A percentile compares a stretch with the other conserved stretches of the same genome.
Evolutionary conservation across 2,113 vertebrate genomes (phyloP).

Genomic region (Xenotilapia flavipinnis): DNA sequence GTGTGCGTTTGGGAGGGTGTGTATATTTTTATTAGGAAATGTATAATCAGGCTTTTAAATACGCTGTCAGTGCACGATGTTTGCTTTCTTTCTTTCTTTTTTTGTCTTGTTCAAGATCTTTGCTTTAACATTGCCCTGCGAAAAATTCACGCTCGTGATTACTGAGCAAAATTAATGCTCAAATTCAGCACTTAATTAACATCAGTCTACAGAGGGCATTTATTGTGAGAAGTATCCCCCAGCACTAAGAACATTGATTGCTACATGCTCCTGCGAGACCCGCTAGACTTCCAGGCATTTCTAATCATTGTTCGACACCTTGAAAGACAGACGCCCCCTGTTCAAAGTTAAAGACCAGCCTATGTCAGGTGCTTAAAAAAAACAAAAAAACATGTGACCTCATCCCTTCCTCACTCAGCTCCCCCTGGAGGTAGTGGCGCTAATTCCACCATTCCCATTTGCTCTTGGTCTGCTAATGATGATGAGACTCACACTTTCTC

Average conservation of each 20-base stretch:
- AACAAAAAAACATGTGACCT: slow-evolving; percentile 50
- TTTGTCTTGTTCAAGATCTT: not conserved
- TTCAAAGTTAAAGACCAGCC: slow-evolving; percentile 72
- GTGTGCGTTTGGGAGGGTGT: not conserved
- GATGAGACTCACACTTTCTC: slow-evolving; percentile 54
- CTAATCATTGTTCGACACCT: slow-evolving; percentile 69
- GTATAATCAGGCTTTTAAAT: not conserved
- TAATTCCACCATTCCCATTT: slow-evolving; percentile 66
- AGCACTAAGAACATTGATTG: slow-evolving; percentile 57
- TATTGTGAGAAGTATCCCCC: slow-evolving; percentile 44
- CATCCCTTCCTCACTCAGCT: slow-evolving; percentile 45
- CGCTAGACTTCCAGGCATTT: slow-evolving; percentile 59
- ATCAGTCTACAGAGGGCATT: slow-evolving; percentile 51
- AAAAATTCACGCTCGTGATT: slow-evolving; percentile 1
- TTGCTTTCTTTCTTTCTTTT: not conserved
- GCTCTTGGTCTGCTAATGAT: slow-evolving; percentile 73
- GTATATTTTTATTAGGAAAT: not conserved
- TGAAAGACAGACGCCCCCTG: slow-evolving; percentile 61
- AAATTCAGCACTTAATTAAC: slow-evolving; percentile 61
- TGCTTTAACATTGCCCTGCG: not conserved
- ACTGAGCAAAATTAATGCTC: slow-evolving; percentile 54
- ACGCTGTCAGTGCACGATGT: not conserved
- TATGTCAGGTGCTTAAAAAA: slow-evolving; percentile 62
- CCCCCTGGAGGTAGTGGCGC: slow-evolving; percentile 61
- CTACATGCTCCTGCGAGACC: slow-evolving; percentile 55